phyloP scores from a whole-genome alignment of 2,113 vertebrate species.

The Nicator chloris region DNA sequence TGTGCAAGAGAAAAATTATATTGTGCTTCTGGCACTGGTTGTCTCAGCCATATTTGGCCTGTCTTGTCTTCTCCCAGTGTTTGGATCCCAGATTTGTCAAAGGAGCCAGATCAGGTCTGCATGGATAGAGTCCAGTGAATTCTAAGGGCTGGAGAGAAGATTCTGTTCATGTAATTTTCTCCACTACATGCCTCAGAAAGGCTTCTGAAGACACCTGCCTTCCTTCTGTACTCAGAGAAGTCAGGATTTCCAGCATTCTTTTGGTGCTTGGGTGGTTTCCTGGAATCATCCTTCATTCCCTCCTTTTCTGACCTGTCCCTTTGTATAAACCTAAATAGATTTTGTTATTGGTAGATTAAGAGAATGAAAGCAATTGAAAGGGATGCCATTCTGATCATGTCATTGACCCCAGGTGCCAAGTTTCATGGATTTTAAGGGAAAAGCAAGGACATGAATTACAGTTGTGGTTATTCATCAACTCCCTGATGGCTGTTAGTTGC shows the following conservation, averaged over 20 bases:
- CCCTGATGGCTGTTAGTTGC: not conserved
- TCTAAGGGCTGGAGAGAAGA: not conserved
- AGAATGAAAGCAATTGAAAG: not conserved
- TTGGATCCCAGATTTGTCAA: not conserved
- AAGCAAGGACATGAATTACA: not conserved
- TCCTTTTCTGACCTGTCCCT: not conserved
- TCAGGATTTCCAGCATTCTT: not conserved
- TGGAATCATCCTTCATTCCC: not conserved
- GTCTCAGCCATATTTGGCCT: not conserved
- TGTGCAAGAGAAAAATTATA: not conserved
- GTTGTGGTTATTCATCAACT: not conserved
- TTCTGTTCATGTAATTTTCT: not conserved
- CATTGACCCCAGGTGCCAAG: not conserved
- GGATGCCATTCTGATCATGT: not conserved
- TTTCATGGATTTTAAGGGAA: not conserved
- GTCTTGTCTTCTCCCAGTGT: not conserved
- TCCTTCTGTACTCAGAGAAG: not conserved
- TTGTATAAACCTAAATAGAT: not conserved
- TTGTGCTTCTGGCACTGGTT: not conserved
- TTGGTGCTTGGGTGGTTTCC: not conserved
- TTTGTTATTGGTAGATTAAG: not conserved
- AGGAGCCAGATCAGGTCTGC: not conserved
- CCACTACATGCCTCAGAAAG: not conserved
- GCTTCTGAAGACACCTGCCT: not conserved
- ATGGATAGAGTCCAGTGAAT: not conserved